Evolutionary conservation across 2,113 vertebrate genomes (phyloP).

Genomic region (Leucoraja erinaceus): DNA sequence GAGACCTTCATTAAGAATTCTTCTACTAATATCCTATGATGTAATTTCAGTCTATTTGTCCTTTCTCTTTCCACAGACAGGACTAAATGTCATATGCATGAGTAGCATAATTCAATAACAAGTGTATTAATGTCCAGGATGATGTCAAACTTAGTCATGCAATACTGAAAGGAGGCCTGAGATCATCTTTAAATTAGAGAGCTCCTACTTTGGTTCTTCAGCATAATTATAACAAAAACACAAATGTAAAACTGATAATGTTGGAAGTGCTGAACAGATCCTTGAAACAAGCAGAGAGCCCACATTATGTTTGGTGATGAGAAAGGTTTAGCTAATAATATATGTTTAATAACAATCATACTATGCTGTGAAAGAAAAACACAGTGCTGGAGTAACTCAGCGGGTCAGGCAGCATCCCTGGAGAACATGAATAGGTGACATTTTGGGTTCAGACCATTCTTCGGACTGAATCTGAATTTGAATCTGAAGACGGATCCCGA

Average conservation of each 20-base stretch:
- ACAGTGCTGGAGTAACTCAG: too few species aligned
- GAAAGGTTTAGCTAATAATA: too few species aligned
- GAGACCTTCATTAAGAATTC: constrained; percentile 1
- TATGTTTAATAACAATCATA: too few species aligned
- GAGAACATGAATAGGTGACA: too few species aligned
- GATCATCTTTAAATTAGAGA: neutral
- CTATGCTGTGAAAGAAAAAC: too few species aligned
- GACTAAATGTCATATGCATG: neutral
- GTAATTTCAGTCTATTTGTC: neutral
- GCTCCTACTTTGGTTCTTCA: neutral
- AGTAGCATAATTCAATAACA: neutral
- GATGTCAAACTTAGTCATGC: constrained; percentile 16
- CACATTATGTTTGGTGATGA: too few species aligned
- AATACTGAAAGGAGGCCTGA: neutral
- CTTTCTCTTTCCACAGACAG: neutral
- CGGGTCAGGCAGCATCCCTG: too few species aligned
- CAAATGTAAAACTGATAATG: neutral
- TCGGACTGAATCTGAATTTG: too few species aligned
- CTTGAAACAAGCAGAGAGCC: too few species aligned
- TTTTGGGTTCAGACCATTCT: too few species aligned
- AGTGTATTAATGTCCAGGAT: neutral
- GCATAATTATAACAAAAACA: neutral
- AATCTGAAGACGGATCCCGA: too few species aligned
- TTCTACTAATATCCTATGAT: neutral
- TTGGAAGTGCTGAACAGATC: neutral